Evolutionary conservation across 2,888 invertebrate species (phyloP).

Genomic region (Himalopsyche japonica): DNA sequence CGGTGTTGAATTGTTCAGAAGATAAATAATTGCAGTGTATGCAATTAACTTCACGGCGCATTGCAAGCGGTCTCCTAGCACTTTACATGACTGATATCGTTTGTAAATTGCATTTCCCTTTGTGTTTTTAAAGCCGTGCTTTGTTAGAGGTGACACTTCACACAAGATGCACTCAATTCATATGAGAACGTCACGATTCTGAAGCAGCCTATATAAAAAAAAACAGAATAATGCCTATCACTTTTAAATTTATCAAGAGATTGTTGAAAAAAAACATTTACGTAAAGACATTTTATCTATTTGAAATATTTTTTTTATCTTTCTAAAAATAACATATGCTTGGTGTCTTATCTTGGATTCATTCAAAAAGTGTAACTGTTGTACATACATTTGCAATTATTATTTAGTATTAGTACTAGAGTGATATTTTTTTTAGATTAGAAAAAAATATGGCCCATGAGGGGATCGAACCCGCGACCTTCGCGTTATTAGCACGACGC

Average conservation of each 20-base stretch:
- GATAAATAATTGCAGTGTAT: too few species aligned
- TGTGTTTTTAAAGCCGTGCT: background rate
- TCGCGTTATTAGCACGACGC: constrained; percentile 42
- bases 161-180: background rate
- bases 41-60: too few species aligned
- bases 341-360: too few species aligned
- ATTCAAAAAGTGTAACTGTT: too few species aligned
- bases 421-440: background rate
- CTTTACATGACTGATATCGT: background rate
- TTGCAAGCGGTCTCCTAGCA: background rate
- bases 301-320: too few species aligned
- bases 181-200: background rate
- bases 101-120: background rate
- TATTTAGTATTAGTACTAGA: background rate
- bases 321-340: too few species aligned
- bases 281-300: too few species aligned
- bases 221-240: too few species aligned
- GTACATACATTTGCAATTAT: too few species aligned
- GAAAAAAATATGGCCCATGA: constrained; percentile 34
- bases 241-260: too few species aligned
- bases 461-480: constrained; percentile 41
- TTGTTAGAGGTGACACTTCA: background rate
- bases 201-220: background rate
- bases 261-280: too few species aligned
- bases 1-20: too few species aligned